A percentile compares a stretch with the other conserved stretches of the same genome.
Conservation (phyloP, 2,888 invertebrate species). For the Eremobia ochroleuca region DNA sequence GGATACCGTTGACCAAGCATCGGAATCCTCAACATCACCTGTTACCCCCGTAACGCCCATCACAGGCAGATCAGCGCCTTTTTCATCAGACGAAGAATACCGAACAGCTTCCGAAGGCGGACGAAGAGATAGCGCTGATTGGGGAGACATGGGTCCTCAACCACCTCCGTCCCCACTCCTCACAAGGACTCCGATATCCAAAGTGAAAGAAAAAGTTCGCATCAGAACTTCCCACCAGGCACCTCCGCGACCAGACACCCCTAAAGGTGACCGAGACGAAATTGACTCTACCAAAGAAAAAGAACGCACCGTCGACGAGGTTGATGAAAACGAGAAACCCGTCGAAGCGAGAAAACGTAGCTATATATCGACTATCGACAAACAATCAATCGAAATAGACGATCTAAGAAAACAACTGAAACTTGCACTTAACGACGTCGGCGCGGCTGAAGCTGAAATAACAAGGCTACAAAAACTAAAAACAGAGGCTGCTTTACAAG, state of each 20-base stretch:
- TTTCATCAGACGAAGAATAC: slow-evolving; percentile 97
- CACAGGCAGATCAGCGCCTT: slow-evolving; percentile 93
- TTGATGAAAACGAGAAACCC: slow-evolving; percentile 88
- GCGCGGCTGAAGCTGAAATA: slow-evolving; percentile 94
- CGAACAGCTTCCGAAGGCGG: slow-evolving; percentile 96
- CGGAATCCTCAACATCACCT: slow-evolving; percentile 89
- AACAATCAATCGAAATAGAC: slow-evolving; percentile 93
- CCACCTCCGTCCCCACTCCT: slow-evolving; percentile 92
- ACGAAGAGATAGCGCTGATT: slow-evolving; percentile 95
- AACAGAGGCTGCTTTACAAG: slow-evolving; percentile 93
- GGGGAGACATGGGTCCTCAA: slow-evolving; percentile 92
- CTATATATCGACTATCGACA: slow-evolving; percentile 91
- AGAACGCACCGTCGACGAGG: slow-evolving; percentile 80
- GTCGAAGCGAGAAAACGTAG: slow-evolving; percentile 89
- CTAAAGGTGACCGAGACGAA: slow-evolving; percentile 90
- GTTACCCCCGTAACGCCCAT: slow-evolving; percentile 92
- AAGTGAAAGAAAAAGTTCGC: slow-evolving; percentile 89
- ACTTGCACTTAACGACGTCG: slow-evolving; percentile 92
- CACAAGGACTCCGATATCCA: slow-evolving; percentile 89
- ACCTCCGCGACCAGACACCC: slow-evolving; percentile 88
- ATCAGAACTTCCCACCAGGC: slow-evolving; percentile 92
- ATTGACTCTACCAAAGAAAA: slow-evolving; percentile 89
- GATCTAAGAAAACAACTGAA: slow-evolving; percentile 93
- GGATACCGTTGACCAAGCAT: slow-evolving; percentile 84
- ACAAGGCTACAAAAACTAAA: slow-evolving; percentile 93